phyloP scores from a whole-genome alignment of 2,113 vertebrate genomes.

The Zingel zingel region DNA sequence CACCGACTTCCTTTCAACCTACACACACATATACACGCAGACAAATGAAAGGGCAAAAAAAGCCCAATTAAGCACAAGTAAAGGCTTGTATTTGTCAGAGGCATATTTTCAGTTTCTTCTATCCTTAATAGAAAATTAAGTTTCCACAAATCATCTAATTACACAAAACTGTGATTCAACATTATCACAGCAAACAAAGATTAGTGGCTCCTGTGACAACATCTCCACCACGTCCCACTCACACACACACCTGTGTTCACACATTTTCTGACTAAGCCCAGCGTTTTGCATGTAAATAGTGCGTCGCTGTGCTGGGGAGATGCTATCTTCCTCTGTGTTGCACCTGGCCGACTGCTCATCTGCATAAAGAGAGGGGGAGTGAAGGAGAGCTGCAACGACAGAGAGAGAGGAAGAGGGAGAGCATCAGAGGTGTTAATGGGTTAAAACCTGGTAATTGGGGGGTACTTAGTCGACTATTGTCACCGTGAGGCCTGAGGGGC shows the following conservation, averaged over 20 bases:
- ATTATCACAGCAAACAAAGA: constrained; percentile 64
- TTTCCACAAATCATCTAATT: constrained; percentile 62
- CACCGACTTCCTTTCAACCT: constrained; percentile 76
- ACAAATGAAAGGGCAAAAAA: constrained; percentile 70
- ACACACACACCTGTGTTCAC: constrained; percentile 80
- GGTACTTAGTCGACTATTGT: constrained; percentile 67
- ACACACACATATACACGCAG: constrained; percentile 47
- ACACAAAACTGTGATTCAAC: constrained; percentile 51
- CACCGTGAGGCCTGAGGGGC: constrained; percentile 46
- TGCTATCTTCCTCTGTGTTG: constrained; percentile 78
- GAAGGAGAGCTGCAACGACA: constrained; percentile 24
- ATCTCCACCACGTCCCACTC: constrained; percentile 43
- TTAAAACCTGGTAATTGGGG: constrained; percentile 71
- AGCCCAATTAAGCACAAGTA: constrained; percentile 64
- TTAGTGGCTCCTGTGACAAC: constrained; percentile 62
- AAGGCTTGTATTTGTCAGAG: constrained; percentile 58
- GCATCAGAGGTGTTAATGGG: constrained; percentile 71
- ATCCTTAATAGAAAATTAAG: constrained; percentile 42
- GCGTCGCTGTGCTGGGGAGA: constrained; percentile 68
- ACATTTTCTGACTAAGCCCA: constrained; percentile 62
- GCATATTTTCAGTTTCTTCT: constrained; percentile 49
- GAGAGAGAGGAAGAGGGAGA: constrained; percentile 12
- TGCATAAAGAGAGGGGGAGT: constrained; percentile 64
- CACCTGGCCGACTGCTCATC: constrained; percentile 78
- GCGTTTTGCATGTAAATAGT: constrained; percentile 82